Conservation (phyloP, 1,140 invertebrate species). For the Ips nitidus region DNA sequence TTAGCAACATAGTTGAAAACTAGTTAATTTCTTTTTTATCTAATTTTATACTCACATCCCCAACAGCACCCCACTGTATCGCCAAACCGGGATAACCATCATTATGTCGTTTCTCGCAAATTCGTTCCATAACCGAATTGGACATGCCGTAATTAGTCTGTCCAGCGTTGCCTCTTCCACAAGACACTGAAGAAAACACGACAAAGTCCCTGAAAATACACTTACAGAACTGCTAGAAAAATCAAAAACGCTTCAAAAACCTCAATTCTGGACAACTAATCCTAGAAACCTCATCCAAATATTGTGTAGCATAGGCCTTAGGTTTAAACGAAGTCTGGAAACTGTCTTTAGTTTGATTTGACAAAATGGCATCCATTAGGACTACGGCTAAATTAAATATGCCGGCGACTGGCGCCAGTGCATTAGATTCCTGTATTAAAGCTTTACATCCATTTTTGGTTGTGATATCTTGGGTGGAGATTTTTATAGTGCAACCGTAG, state of each 20-base stretch:
- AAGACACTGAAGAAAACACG: conserved; percentile 86
- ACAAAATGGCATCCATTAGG: conserved; percentile 56
- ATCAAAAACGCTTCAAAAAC: conserved; percentile 11
- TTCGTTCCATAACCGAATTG: conserved; percentile 73
- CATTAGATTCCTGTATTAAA: conserved; percentile 60
- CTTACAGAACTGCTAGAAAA: not conserved
- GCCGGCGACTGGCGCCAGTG: conserved; percentile 67
- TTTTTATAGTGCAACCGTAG: conserved; percentile 57
- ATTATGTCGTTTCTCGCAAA: conserved; percentile 62
- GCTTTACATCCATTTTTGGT: conserved; percentile 56
- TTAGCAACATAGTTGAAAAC: not conserved
- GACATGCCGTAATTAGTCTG: conserved; percentile 86
- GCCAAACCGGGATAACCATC: conserved; percentile 66
- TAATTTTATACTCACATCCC: conserved; percentile 57
- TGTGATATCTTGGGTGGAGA: conserved; percentile 55
- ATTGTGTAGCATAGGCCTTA: conserved; percentile 56
- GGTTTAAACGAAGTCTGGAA: conserved; percentile 55
- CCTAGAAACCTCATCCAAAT: conserved; percentile 57
- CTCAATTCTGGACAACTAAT: conserved; percentile 56
- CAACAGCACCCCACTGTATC: conserved; percentile 72
- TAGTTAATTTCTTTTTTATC: not conserved
- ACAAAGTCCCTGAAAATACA: conserved; percentile 56
- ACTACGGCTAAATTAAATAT: conserved; percentile 81
- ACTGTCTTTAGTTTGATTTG: conserved; percentile 57
- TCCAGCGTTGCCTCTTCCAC: conserved; percentile 85